A percentile compares a stretch with the other conserved stretches of the same genome.
phyloP scores from a whole-genome alignment of 1,140 invertebrate genomes.

The Calephelis virginiensis region DNA sequence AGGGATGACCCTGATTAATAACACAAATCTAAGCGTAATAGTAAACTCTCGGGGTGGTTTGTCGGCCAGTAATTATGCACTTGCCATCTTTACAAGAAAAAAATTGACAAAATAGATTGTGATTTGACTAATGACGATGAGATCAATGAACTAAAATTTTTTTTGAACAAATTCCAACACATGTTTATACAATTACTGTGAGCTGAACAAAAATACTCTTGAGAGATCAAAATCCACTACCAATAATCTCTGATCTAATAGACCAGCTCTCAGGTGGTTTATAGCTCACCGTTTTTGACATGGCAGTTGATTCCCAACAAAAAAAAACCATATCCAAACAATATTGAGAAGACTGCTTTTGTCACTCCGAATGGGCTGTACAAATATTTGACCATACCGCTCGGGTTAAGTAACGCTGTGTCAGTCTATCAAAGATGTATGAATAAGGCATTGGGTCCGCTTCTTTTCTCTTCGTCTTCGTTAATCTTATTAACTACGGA shows the following conservation, averaged over 20 bases:
- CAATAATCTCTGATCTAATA: constrained; percentile 19
- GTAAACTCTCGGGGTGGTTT: neutral
- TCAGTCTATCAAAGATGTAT: constrained; percentile 17
- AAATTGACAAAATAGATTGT: constrained; percentile 22
- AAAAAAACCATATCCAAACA: constrained; percentile 14
- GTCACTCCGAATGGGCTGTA: constrained; percentile 17
- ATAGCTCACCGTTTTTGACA: constrained; percentile 25
- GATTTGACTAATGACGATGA: constrained; percentile 31
- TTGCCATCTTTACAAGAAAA: constrained; percentile 18
- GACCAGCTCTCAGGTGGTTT: no score
- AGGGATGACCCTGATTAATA: neutral
- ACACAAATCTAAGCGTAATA: constrained; percentile 8
- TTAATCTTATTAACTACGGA: no score
- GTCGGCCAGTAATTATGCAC: constrained; percentile 2
- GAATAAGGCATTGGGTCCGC: constrained; percentile 21
- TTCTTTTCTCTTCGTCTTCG: constrained; percentile 14
- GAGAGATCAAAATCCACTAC: constrained; percentile 2
- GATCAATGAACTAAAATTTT: constrained; percentile 25
- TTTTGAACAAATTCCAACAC: constrained; percentile 33
- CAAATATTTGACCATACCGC: constrained; percentile 26
- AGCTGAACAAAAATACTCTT: neutral
- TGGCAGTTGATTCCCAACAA: constrained; percentile 30
- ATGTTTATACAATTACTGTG: neutral
- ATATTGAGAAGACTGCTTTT: constrained; percentile 16
- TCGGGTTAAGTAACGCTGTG: constrained; percentile 24